Percentiles rank a stretch among this genome's conserved stretches.
phyloP scores from a whole-genome alignment of 2,888 invertebrate species.

The Aelia acuminata region DNA sequence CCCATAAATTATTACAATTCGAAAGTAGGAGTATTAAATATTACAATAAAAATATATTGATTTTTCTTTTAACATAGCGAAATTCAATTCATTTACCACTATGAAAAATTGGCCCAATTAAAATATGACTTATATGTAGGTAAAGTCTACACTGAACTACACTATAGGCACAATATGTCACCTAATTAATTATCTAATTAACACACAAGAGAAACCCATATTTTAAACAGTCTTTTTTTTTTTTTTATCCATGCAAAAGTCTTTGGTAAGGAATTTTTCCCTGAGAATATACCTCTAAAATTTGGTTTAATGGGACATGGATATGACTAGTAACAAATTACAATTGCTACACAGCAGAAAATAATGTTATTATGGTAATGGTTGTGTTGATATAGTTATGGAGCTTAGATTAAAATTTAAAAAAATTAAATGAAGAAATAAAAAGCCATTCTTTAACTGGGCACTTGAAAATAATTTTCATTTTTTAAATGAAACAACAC shows the following conservation, averaged over 20 bases:
- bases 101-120: slow-evolving; percentile 44
- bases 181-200: slow-evolving; percentile 40
- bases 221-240: slow-evolving; percentile 46
- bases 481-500: background rate
- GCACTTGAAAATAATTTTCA: background rate
- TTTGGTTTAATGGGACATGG: slow-evolving; percentile 34
- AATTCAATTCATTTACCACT: slow-evolving; percentile 39
- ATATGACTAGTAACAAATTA: slow-evolving; percentile 23
- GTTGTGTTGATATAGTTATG: background rate
- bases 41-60: slow-evolving; percentile 47
- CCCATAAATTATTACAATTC: slow-evolving; percentile 37
- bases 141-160: slow-evolving; percentile 37
- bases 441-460: slow-evolving; percentile 51
- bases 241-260: slow-evolving; percentile 41
- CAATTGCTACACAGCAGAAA: background rate
- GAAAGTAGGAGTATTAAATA: slow-evolving; percentile 24
- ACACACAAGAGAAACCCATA: slow-evolving; percentile 46
- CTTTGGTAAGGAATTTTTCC: slow-evolving; percentile 43
- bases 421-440: background rate
- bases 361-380: background rate
- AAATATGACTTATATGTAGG: slow-evolving; percentile 47
- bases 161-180: slow-evolving; percentile 47
- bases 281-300: slow-evolving; percentile 36
- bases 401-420: background rate
- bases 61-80: slow-evolving; percentile 12